Conservation (phyloP, 2,113 vertebrate species). For the Probosciger aterrimus region DNA sequence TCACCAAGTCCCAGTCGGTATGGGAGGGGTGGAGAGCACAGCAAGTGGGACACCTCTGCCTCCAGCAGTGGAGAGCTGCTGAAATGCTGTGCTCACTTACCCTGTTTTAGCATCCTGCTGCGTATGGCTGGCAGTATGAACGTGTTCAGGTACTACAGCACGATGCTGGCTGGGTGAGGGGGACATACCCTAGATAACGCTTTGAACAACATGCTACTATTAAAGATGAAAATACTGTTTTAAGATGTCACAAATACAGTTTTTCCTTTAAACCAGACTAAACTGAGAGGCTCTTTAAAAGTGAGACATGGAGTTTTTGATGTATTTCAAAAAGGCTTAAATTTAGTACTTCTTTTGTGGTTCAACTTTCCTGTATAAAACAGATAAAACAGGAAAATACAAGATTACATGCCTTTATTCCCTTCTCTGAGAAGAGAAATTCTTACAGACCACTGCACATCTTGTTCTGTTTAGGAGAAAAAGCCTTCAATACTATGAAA, state of each 20-base stretch:
- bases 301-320: background rate
- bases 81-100: background rate
- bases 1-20: background rate
- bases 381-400: background rate
- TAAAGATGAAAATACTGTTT: background rate
- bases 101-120: background rate
- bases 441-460: background rate
- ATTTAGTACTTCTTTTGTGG: background rate
- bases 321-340: background rate
- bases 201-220: background rate
- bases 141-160: background rate
- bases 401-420: background rate
- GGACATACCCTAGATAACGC: background rate
- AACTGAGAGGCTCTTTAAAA: background rate
- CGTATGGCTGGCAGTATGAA: rapidly evolving
- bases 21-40: background rate
- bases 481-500: background rate
- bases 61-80: background rate
- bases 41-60: background rate
- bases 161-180: background rate
- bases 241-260: background rate
- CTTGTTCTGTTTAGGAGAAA: background rate
- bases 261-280: background rate
- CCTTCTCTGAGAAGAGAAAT: background rate
- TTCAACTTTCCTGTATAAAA: background rate